Evolutionary conservation across 2,888 invertebrate genomes (phyloP).

Genomic region (Gandaritis pyraliata): DNA sequence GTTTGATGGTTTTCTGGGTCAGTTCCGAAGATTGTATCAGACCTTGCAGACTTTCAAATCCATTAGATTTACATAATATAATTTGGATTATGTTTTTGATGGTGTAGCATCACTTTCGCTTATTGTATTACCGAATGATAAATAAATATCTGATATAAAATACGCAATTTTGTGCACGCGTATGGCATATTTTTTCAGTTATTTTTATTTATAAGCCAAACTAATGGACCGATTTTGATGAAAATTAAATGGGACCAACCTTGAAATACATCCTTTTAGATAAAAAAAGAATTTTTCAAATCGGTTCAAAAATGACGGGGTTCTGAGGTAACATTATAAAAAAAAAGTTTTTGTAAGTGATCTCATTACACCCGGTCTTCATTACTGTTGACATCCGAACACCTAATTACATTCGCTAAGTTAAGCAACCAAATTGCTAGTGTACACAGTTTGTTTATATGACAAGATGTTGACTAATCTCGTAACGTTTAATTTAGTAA

Average conservation of each 20-base stretch:
- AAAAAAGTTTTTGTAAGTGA: no score
- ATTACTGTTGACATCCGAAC: neutral
- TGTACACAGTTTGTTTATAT: constrained; percentile 5
- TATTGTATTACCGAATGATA: neutral
- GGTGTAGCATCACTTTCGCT: constrained; percentile 9
- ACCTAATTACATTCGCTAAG: neutral
- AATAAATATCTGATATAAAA: no score
- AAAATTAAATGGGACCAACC: no score
- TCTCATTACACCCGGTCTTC: no score
- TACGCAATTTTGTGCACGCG: no score
- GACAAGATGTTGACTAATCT: constrained; percentile 4
- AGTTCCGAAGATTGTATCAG: constrained; percentile 29
- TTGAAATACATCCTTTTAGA: no score
- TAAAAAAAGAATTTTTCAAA: no score
- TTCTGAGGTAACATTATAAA: no score
- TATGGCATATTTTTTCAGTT: no score
- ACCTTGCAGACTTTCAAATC: constrained; percentile 23
- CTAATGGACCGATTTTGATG: no score
- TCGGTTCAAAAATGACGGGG: no score
- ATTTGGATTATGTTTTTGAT: constrained; percentile 9
- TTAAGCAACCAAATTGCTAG: neutral
- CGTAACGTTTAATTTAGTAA: constrained; percentile 2
- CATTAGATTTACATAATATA: constrained; percentile 22
- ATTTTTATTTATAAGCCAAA: no score
- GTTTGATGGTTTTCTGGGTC: constrained; percentile 23